phyloP scores from a whole-genome alignment of 1,140 invertebrate species.

The Palaemon carinicauda region DNA sequence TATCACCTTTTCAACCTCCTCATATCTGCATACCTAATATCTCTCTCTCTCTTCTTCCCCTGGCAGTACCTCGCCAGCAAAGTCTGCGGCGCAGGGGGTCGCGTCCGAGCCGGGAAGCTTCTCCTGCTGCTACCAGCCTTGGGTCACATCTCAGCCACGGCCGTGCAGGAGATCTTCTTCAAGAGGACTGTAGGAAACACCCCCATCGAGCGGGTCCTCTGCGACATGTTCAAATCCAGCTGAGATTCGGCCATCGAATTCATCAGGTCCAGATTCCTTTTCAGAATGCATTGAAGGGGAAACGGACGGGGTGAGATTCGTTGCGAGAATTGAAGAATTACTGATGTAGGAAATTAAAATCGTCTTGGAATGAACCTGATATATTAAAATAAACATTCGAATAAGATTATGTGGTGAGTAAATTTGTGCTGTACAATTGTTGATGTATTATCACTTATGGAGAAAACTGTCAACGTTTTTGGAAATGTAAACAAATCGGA shows the following conservation, averaged over 20 bases:
- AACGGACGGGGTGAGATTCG: too few relatives aligned
- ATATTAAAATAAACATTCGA: too few relatives aligned
- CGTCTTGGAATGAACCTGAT: too few relatives aligned
- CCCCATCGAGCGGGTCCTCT: slow-evolving; percentile 74
- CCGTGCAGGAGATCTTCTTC: slow-evolving; percentile 75
- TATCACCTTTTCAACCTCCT: neutral
- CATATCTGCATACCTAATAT: neutral
- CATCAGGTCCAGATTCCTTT: too few relatives aligned
- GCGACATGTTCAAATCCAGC: slow-evolving; percentile 69
- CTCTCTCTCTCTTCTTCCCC: neutral
- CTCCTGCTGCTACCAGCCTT: slow-evolving; percentile 75
- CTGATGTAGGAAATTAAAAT: too few relatives aligned
- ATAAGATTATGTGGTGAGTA: too few relatives aligned
- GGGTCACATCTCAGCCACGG: slow-evolving; percentile 68
- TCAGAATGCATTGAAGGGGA: too few relatives aligned
- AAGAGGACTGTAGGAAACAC: slow-evolving; percentile 76
- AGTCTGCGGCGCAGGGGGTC: slow-evolving; percentile 64
- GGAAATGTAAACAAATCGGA: too few relatives aligned
- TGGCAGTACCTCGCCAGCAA: slow-evolving; percentile 59
- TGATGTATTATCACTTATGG: too few relatives aligned
- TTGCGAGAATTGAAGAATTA: too few relatives aligned
- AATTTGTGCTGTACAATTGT: too few relatives aligned
- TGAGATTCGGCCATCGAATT: neutral
- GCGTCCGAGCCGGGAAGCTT: slow-evolving; percentile 75
- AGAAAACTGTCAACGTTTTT: too few relatives aligned